Evolutionary conservation across 2,888 invertebrate species (phyloP), one percentile per base, ranked within the genome.

Genomic region (Brenthis daphne): DNA sequence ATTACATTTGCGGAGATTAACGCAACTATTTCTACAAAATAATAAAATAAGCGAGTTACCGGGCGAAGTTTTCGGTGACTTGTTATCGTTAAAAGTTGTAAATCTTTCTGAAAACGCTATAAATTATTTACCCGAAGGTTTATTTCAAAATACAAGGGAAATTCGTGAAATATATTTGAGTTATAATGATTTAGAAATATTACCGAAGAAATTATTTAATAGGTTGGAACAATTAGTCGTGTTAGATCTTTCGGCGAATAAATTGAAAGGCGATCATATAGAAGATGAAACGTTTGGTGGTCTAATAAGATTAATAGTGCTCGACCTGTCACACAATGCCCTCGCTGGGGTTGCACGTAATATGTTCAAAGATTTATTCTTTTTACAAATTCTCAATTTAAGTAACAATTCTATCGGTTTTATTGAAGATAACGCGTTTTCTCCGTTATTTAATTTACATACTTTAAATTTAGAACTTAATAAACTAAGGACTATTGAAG

Each of bases 391-490:
- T 75, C 94, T 98, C 70, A 96, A 96, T 87, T 92, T 98, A 80
- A 94, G 96, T 82, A 97, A 97, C 85, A 98, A 98, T 84, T 95
- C 96, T 47, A 96, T 98, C 79, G 95, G 95, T 24, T 96, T 95
- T 80, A 95, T 98, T 76, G 97, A 97, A 86, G 96, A 97, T 81
- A 96, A 96, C 81, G 96, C 98, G 20, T 98, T 98, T 85, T 90
- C 96, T 78, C 97, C 97, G 13, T 94, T 98, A 63, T 97, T 97
- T 89, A 98, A 98, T 88, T 93, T 98, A 77, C 97, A 98, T 85
- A 97, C 97, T 2, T 89, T 98, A 70, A 98, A 98, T 85, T 90
- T 98, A 77, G 97, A 97, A 63, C 96, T 97, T 85, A 98, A 98
- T 85, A 94, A 96, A 75, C 89, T 98, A 70, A 96, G 96, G 80